These are phyloP conservation scores for Cyprinodon brontotheroides DNA, from an alignment of 2,113 vertebrate species.

Conservation along the genomic window DNA sequence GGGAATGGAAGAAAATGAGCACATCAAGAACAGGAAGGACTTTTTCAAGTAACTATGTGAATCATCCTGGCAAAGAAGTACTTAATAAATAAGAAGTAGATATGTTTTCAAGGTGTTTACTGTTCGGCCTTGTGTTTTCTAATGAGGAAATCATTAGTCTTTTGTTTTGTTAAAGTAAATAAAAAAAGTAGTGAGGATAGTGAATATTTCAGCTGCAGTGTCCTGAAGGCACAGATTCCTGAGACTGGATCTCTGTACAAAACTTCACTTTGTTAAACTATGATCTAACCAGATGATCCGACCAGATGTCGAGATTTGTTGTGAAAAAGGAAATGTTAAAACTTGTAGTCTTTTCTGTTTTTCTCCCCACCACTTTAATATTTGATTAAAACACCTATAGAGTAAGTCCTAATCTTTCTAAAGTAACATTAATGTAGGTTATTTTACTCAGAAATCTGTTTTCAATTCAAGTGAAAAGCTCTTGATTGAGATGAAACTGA, in stretches of 20 bases:
- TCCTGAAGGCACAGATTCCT: background rate
- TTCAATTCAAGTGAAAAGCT: background rate
- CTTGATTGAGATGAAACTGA: background rate
- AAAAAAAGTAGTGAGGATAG: background rate
- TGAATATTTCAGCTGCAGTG: background rate
- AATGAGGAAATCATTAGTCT: background rate
- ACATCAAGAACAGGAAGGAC: constrained; percentile 25
- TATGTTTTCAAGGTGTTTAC: background rate
- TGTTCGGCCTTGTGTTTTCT: background rate
- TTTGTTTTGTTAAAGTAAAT: background rate
- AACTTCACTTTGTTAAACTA: background rate
- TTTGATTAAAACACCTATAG: background rate
- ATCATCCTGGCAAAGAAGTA: background rate
- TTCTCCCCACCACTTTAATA: background rate
- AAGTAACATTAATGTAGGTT: background rate
- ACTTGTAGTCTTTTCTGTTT: background rate
- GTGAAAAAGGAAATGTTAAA: background rate
- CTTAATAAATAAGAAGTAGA: background rate
- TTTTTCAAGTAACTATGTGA: constrained; percentile 23
- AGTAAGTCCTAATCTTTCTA: background rate
- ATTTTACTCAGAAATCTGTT: background rate
- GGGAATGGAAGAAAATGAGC: constrained; percentile 40
- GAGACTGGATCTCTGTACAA: background rate
- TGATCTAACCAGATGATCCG: background rate
- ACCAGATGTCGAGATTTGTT: background rate